Evolutionary conservation across 2,113 vertebrate species (phyloP).

Genomic region (Carassius gibelio): DNA sequence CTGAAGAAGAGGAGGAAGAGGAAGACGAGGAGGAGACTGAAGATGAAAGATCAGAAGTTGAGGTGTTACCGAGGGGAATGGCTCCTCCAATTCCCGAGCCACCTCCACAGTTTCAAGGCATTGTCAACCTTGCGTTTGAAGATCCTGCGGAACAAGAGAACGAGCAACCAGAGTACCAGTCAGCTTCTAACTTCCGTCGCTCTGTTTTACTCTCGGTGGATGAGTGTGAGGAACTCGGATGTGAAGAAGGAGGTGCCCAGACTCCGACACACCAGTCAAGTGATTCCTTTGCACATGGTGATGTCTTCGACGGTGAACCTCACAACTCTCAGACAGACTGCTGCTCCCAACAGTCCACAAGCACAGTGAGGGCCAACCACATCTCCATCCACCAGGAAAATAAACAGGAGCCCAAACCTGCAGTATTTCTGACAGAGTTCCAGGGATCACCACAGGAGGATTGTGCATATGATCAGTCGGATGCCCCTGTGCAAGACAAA

Average conservation of each 20-base stretch:
- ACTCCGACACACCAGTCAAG: constrained; percentile 68
- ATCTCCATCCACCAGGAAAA: constrained; percentile 44
- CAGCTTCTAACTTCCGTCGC: constrained; percentile 84
- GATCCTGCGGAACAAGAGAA: constrained; percentile 84
- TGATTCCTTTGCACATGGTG: constrained; percentile 76
- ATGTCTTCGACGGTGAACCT: constrained; percentile 84
- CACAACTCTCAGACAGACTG: constrained; percentile 59
- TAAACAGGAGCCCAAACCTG: constrained; percentile 46
- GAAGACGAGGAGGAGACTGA: constrained; percentile 83
- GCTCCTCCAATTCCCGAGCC: constrained; percentile 67
- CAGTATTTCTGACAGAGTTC: constrained; percentile 65
- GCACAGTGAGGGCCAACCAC: constrained; percentile 59
- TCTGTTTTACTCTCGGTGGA: constrained; percentile 95
- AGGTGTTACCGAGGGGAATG: constrained; percentile 68
- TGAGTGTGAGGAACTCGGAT: constrained; percentile 95
- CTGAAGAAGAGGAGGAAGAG: constrained; percentile 90
- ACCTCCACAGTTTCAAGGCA: constrained; percentile 85
- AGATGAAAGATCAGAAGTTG: constrained; percentile 81
- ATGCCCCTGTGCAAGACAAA: constrained; percentile 30
- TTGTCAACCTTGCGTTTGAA: constrained; percentile 93
- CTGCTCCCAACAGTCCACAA: constrained; percentile 61
- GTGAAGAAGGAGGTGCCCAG: constrained; percentile 83
- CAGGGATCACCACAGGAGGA: constrained; percentile 45
- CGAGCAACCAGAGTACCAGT: constrained; percentile 75
- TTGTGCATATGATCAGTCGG: constrained; percentile 30